A percentile compares a stretch with the other conserved stretches of the same genome.
phyloP scores from a whole-genome alignment of 1,140 invertebrate species.

The Limonius californicus region DNA sequence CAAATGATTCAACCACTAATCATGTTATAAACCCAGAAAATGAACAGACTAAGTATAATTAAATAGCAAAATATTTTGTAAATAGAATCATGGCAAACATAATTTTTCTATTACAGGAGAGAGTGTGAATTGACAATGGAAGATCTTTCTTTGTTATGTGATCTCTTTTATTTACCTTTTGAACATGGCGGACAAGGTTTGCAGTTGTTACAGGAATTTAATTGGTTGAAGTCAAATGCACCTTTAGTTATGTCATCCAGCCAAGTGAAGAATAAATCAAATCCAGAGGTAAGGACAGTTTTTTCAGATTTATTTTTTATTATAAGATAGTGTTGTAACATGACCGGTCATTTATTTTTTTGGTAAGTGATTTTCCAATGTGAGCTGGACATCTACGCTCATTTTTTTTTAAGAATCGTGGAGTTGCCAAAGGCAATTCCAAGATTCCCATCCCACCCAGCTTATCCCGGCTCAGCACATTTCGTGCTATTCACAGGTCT shows the following conservation, averaged over 20 bases:
- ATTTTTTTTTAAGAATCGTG: too few species aligned
- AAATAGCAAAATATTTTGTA: too few species aligned
- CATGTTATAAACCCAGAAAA: background rate
- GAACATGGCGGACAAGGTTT: constrained; percentile 88
- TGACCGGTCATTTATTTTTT: too few species aligned
- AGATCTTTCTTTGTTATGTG: constrained; percentile 83
- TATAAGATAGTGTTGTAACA: too few species aligned
- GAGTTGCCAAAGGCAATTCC: too few species aligned
- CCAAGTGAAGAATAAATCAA: constrained; percentile 50
- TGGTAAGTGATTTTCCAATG: too few species aligned
- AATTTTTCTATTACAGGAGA: constrained; percentile 36
- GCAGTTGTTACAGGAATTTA: constrained; percentile 86
- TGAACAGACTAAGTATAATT: background rate
- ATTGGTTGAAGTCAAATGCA: constrained; percentile 92
- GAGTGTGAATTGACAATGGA: constrained; percentile 64
- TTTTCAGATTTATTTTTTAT: too few species aligned
- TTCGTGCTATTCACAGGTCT: too few species aligned
- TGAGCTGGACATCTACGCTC: too few species aligned
- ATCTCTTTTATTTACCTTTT: constrained; percentile 96
- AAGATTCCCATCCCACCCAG: too few species aligned
- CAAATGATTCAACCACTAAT: constrained; percentile 41
- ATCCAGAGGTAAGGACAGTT: constrained; percentile 58
- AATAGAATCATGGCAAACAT: too few species aligned
- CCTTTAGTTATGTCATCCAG: constrained; percentile 60
- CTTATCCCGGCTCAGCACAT: too few species aligned